Base-by-base conservation (phyloP, 2,888 invertebrate genomes). In the Tridacna gigas region DNA sequence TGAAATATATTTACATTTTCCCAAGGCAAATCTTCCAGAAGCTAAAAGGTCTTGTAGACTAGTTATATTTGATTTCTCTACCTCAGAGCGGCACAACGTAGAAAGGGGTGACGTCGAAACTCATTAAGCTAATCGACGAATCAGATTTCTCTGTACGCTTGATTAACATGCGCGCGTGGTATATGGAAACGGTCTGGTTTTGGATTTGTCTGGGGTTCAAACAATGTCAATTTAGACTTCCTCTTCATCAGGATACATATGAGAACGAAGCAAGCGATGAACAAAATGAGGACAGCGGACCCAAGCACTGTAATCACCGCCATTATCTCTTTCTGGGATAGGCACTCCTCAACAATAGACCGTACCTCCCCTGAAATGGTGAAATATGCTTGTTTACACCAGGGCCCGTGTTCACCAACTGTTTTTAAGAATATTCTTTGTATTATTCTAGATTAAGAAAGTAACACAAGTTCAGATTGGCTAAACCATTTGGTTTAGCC, bases 131-230 rank as follows among this genome's bases (percentile, higher is more conserved):
- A 37, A n/a, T 65, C n/a, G 28, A 12, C 37, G 9, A 51, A 71
- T 71, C 71, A 71, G 9, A 71, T 71, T 51, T 71, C 71, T 51
- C 71, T 25, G 20, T 71, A 71, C 0, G 71, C 71, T 25, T 71
- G 71, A 22, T 71, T 71, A 0, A 71, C 25, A 25, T 71, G 51
- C 7, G 71, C 71, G 4, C 71, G 71, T 1, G 71, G 71, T 48
- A 71, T 71, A 11, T 51, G 71, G 26, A 51, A 71, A 51, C 71
- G n/a, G 2, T 71, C 71, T 12, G 48, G 51, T 25, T 71, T 71
- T 22, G 71, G 48, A 12, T 13, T 7, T 71, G 48, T 22, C 20
- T 71, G 51, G 7, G 51, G 71, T 25, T 51, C 71, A 51, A 51
- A 71, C 13, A 69, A 15, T 18, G 25, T 51, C 51, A 71, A 22